Conservation (phyloP, 1,140 invertebrate genomes). For the Meloidogyne exigua region DNA sequence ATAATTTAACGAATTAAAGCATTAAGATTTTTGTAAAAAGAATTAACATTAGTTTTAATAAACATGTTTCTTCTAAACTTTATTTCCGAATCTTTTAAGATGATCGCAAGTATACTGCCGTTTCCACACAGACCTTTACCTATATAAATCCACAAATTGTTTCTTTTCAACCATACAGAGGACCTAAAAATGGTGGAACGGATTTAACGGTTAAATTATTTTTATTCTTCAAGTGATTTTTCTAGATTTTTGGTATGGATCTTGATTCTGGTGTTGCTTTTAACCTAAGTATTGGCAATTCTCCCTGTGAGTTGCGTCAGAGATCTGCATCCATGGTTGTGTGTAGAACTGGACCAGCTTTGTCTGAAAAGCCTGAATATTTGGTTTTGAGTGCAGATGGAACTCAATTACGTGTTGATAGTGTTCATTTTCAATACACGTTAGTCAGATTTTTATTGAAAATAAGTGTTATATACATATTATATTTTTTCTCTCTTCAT, state of each 20-base stretch:
- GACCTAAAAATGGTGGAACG: constrained; percentile 89
- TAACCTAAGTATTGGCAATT: constrained; percentile 74
- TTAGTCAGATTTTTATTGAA: constrained; percentile 20
- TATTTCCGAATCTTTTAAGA: constrained; percentile 21
- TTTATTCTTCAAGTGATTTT: not conserved
- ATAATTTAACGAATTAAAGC: too few species aligned
- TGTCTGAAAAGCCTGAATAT: constrained; percentile 39
- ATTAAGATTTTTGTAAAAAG: too few species aligned
- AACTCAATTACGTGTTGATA: constrained; percentile 54
- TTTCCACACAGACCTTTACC: constrained; percentile 53
- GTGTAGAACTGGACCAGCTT: constrained; percentile 43
- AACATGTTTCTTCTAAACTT: too few species aligned
- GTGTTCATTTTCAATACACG: constrained; percentile 49
- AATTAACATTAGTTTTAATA: too few species aligned
- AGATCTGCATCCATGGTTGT: constrained; percentile 41
- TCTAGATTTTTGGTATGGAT: constrained; percentile 78
- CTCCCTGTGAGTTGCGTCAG: constrained; percentile 75
- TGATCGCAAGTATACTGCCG: constrained; percentile 46
- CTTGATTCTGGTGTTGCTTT: constrained; percentile 89
- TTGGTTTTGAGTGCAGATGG: constrained; percentile 54
- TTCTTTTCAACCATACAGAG: constrained; percentile 76
- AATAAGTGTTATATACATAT: too few species aligned
- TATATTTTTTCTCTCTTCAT: too few species aligned
- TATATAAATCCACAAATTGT: constrained; percentile 57
- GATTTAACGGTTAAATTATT: constrained; percentile 70